Evolutionary conservation across 2,113 vertebrate species (phyloP).

Genomic region (Pristiophorus japonicus): DNA sequence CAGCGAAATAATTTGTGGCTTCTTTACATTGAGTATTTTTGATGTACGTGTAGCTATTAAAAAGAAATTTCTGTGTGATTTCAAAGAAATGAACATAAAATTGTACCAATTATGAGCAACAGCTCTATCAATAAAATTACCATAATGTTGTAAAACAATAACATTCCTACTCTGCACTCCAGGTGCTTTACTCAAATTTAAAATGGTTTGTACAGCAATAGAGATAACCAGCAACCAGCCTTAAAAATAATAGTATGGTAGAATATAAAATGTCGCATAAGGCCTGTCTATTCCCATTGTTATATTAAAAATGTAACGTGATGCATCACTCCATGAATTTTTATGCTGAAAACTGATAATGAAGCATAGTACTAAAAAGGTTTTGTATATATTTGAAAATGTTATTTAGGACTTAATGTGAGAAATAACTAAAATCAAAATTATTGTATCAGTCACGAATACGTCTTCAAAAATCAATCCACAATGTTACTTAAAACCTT

Average conservation of each 20-base stretch:
- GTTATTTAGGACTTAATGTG: neutral
- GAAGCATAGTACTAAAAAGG: neutral
- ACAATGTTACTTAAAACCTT: neutral
- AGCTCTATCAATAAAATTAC: conserved; percentile 37
- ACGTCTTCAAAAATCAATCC: neutral
- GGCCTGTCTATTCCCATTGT: neutral
- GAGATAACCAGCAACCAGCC: conserved; percentile 7
- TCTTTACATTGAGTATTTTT: conserved; percentile 1
- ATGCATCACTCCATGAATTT: neutral
- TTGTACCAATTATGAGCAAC: conserved; percentile 38
- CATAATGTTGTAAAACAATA: neutral
- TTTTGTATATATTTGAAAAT: neutral
- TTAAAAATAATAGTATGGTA: neutral
- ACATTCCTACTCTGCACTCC: conserved; percentile 56
- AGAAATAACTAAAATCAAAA: conserved; percentile 29
- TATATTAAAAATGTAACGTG: neutral
- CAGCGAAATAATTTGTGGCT: neutral
- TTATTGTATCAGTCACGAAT: neutral
- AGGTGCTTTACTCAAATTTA: conserved; percentile 56
- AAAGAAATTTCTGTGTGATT: neutral
- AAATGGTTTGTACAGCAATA: conserved; percentile 7
- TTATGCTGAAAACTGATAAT: conserved; percentile 2
- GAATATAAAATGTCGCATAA: neutral
- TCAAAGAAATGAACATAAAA: conserved; percentile 21
- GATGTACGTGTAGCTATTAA: neutral